Evolutionary conservation across 2,888 invertebrate species (phyloP).

Genomic region (Tortrix viridana): DNA sequence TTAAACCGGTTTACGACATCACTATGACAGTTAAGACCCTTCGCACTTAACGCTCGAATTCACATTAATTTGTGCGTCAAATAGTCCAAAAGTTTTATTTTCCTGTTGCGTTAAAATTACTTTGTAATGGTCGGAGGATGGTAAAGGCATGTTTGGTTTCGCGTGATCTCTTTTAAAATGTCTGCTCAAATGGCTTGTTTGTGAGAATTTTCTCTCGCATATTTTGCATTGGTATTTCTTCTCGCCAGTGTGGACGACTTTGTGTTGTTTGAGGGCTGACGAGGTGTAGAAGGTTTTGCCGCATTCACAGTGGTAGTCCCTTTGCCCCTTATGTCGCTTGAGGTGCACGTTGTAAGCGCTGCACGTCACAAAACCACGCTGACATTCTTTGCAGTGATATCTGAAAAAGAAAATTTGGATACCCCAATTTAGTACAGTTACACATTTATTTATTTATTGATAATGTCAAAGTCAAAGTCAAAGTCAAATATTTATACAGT

Average conservation of each 20-base stretch:
- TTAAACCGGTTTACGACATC: conserved; percentile 6
- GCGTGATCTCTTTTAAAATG: conserved; percentile 76
- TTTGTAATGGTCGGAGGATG: conserved; percentile 65
- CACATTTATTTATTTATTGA: too few relatives aligned
- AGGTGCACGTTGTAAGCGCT: conserved; percentile 74
- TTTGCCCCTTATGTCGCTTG: conserved; percentile 74
- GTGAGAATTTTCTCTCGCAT: conserved; percentile 74
- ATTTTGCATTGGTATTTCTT: conserved; percentile 77
- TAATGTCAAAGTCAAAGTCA: too few relatives aligned
- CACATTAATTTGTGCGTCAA: conserved; percentile 45
- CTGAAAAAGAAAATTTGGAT: conserved; percentile 50
- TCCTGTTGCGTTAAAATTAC: conserved; percentile 52
- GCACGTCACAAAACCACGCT: conserved; percentile 73
- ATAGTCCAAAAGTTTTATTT: conserved; percentile 47
- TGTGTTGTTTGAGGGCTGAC: conserved; percentile 74
- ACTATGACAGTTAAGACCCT: conserved; percentile 47
- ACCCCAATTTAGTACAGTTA: too few relatives aligned
- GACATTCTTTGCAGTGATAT: conserved; percentile 72
- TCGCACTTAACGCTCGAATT: conserved; percentile 55
- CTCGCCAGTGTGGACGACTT: conserved; percentile 75
- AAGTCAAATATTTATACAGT: too few relatives aligned
- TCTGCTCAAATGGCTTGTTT: conserved; percentile 72
- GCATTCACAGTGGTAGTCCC: conserved; percentile 76
- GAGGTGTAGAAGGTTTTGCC: conserved; percentile 79
- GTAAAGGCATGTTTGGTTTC: conserved; percentile 65